A percentile compares a stretch with the other conserved stretches of the same genome.
Conservation (phyloP, 2,888 invertebrate genomes). For the Gortyna flavago region DNA sequence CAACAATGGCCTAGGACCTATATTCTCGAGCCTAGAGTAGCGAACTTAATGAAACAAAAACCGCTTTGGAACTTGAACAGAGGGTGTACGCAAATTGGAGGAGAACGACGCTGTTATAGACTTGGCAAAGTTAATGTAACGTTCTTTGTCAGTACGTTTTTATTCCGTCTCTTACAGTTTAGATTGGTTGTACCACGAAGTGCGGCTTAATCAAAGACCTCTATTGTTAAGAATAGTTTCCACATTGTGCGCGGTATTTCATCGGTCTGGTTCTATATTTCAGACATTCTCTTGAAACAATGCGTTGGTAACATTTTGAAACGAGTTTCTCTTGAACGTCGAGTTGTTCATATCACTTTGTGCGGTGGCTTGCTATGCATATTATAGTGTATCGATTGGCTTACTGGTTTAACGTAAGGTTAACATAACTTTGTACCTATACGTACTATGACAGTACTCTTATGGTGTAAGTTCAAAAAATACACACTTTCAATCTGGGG, state of each 20-base stretch:
- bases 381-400: slow-evolving; percentile 8
- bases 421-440: background rate
- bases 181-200: slow-evolving; percentile 36
- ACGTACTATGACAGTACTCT: no score
- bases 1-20: slow-evolving; percentile 85
- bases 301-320: slow-evolving; percentile 36
- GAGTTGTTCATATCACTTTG: slow-evolving; percentile 32
- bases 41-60: slow-evolving; percentile 85
- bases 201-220: slow-evolving; percentile 54
- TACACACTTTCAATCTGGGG: background rate
- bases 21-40: slow-evolving; percentile 80
- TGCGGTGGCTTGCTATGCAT: slow-evolving; percentile 4
- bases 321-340: slow-evolving; percentile 43
- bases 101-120: slow-evolving; percentile 65
- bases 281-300: slow-evolving; percentile 44
- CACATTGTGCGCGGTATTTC: slow-evolving; percentile 31
- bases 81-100: slow-evolving; percentile 81
- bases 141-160: slow-evolving; percentile 63
- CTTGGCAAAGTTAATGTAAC: slow-evolving; percentile 60
- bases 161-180: slow-evolving; percentile 52
- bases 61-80: slow-evolving; percentile 79
- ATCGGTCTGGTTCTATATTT: slow-evolving; percentile 43
- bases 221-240: slow-evolving; percentile 51
- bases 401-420: background rate
- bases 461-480: background rate